Conservation (phyloP, 2,888 invertebrate genomes). For the Aquatica leii region DNA sequence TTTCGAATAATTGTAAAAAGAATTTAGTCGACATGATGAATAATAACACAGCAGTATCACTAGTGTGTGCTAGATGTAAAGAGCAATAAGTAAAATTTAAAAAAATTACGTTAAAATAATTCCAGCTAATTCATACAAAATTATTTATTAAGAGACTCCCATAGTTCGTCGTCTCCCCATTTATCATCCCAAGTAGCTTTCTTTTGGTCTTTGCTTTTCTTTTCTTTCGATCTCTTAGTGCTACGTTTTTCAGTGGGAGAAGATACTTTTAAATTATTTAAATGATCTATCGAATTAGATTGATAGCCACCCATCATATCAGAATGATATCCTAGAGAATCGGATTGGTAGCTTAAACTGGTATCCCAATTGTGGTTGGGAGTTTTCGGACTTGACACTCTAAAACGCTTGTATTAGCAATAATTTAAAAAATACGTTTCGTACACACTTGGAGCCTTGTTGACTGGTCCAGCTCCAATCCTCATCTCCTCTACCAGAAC, state of each 20-base stretch:
- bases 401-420: constrained; percentile 34
- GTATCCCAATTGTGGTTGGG: constrained; percentile 42
- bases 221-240: constrained; percentile 51
- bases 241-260: constrained; percentile 47
- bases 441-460: constrained; percentile 58
- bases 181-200: constrained; percentile 57
- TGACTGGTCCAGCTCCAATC: constrained; percentile 60
- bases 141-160: constrained; percentile 70
- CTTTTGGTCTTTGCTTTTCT: constrained; percentile 51
- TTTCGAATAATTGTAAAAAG: too few relatives aligned
- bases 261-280: constrained; percentile 49
- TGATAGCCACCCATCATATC: constrained; percentile 55
- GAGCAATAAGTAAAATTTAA: neutral
- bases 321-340: constrained; percentile 54
- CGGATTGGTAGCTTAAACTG: constrained; percentile 56
- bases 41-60: too few relatives aligned
- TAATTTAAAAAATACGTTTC: neutral
- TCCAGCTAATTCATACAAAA: constrained; percentile 9
- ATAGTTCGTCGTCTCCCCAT: constrained; percentile 68
- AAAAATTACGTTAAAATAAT: constrained; percentile 7
- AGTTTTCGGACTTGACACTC: constrained; percentile 59
- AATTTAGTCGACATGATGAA: too few relatives aligned
- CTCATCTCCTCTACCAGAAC: constrained; percentile 51
- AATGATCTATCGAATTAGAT: constrained; percentile 51
- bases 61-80: neutral